Conservation (phyloP, 2,888 invertebrate genomes). For the Dugesia japonica region DNA sequence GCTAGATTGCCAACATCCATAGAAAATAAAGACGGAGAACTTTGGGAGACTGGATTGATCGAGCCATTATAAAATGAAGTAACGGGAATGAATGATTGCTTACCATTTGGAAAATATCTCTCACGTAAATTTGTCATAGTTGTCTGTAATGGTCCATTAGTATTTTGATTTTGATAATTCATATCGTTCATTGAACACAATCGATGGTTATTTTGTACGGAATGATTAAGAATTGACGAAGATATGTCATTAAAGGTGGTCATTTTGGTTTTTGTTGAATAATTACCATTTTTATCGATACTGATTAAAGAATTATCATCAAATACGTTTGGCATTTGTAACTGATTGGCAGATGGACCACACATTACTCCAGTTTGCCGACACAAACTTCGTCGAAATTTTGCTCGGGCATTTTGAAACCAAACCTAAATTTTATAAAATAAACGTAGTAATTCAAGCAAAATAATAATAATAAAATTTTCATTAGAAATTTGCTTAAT, state of each 20-base stretch:
- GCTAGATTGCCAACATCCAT: neutral
- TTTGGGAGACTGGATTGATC: neutral
- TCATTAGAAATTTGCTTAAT: neutral
- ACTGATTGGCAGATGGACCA: neutral
- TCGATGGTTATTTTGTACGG: conserved; percentile 8
- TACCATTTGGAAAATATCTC: neutral
- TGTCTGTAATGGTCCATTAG: neutral
- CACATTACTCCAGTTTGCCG: conserved; percentile 16
- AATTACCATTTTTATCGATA: conserved; percentile 14
- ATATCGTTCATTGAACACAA: neutral
- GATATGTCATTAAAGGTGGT: conserved; percentile 13
- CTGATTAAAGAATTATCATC: neutral
- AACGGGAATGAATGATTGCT: neutral
- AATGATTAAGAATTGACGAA: neutral
- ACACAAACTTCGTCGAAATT: conserved; percentile 33
- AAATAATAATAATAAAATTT: no score
- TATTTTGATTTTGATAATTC: neutral
- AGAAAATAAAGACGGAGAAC: neutral
- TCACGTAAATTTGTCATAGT: neutral
- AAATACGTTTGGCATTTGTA: conserved; percentile 1
- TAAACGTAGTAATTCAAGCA: neutral
- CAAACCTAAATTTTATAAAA: conserved; percentile 30
- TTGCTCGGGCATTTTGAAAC: conserved; percentile 36
- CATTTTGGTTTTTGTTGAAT: neutral
- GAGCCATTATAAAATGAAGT: neutral